Evolutionary conservation across 1,140 invertebrate species (phyloP), one percentile per base, ranked within the genome.

Genomic region (Drosophila nikananu): DNA sequence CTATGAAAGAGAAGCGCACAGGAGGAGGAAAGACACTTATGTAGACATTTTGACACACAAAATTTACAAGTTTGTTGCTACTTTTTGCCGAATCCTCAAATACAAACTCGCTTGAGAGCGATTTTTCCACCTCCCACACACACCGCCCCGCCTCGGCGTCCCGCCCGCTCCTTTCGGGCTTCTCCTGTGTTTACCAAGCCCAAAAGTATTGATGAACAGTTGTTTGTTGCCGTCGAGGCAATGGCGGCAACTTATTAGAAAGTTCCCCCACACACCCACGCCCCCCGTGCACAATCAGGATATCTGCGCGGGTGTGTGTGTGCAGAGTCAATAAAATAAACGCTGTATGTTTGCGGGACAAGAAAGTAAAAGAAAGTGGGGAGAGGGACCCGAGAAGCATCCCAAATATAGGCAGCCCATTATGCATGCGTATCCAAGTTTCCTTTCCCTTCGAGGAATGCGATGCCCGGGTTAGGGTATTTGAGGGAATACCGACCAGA

Each of bases 141-240:
- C 52, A 10, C 7, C 19, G 21, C 23, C n/a, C 27, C 9, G n/a
- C 27, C 19, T 27, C 32, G 17, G 25, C 41, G 9, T 21, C 19
- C 7, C 21, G 23, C 19, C 21, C 13, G 30, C 25, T 41, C 10
- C 15, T 23, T 42, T 51, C 27, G 35, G 58, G 15, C 6, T 58
- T 41, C 37, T 65, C 65, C 44, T 44, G 59, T 73, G 79, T 84
- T 84, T 86, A 64, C 62, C 66, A 62, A 67, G 70, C 89, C 59
- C 79, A 76, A 89, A 89, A 90, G 84, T 89, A 89, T 89, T 89
- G 86, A 89, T 90, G 81, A 89, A 81, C 81, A 84, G 84, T 84
- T 89, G 84, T 83, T 89, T 89, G 81, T 87, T 87, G 77, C 80
- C 78, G 72, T 80, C 63, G 61, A 74, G 81, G 80, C 61, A 73